Evolutionary conservation across 1,140 invertebrate genomes (phyloP).

Genomic region (Penaeus vannamei): DNA sequence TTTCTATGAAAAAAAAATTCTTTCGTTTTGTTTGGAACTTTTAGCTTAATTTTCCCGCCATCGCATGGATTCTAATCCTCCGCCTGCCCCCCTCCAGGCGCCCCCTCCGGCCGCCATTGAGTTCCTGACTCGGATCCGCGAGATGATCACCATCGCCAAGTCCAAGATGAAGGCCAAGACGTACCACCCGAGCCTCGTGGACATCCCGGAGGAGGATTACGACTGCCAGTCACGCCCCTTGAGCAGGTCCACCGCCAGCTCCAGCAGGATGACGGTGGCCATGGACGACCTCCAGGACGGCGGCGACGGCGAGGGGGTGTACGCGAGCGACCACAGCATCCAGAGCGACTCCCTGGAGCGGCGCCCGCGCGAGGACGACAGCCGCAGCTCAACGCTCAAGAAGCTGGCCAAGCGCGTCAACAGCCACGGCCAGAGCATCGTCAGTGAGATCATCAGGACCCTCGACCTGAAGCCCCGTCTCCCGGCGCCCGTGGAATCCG

Average conservation of each 20-base stretch:
- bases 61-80: neutral
- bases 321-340: constrained; percentile 22
- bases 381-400: constrained; percentile 84
- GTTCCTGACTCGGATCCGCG: constrained; percentile 87
- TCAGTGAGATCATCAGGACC: constrained; percentile 69
- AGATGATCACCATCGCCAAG: constrained; percentile 89
- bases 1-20: no score
- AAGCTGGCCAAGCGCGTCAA: constrained; percentile 77
- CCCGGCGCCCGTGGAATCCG: constrained; percentile 45
- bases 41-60: no score
- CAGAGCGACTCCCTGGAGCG: constrained; percentile 57
- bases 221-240: constrained; percentile 70
- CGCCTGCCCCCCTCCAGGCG: constrained; percentile 75
- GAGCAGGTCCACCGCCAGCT: constrained; percentile 73
- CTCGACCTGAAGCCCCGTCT: constrained; percentile 66
- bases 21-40: no score
- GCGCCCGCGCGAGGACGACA: constrained; percentile 74
- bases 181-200: constrained; percentile 83
- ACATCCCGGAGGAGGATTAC: constrained; percentile 83
- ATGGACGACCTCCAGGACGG: neutral
- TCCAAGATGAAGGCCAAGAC: constrained; percentile 87
- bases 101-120: constrained; percentile 89
- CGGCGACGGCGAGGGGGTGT: constrained; percentile 11
- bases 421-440: constrained; percentile 72
- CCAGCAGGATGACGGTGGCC: constrained; percentile 58